Percentiles rank a stretch among this genome's conserved stretches.
Evolutionary conservation across 2,113 vertebrate genomes (phyloP).

Genomic region (Trematomus loennbergii): DNA sequence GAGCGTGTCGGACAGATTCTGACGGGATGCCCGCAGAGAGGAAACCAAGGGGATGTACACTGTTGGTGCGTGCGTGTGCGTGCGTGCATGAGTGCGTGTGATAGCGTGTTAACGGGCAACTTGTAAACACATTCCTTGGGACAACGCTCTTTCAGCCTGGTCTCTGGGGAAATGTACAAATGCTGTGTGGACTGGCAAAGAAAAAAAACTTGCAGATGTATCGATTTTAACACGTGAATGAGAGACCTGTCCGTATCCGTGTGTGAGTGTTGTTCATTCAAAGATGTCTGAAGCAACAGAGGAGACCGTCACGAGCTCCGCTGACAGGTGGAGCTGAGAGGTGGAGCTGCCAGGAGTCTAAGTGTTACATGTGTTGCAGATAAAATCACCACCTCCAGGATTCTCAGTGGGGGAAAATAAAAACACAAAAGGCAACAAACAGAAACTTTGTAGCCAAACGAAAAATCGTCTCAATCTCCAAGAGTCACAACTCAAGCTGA

Average conservation of each 20-base stretch:
- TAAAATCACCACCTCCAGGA: conserved; percentile 55
- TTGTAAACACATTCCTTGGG: conserved; percentile 99
- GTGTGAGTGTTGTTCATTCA: conserved; percentile 72
- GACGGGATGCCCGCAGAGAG: conserved; percentile 92
- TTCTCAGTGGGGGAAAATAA: conserved; percentile 66
- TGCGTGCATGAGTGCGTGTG: conserved; percentile 69
- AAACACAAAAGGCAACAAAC: conserved; percentile 82
- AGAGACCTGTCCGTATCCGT: conserved; percentile 68
- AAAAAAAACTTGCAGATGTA: conserved; percentile 81
- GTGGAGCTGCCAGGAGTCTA: conserved; percentile 87
- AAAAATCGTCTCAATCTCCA: conserved; percentile 96
- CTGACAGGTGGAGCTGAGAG: conserved; percentile 80
- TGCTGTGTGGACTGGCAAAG: conserved; percentile 92
- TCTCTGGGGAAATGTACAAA: conserved; percentile 91
- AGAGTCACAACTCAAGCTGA: conserved; percentile 99
- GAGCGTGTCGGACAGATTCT: conserved; percentile 90
- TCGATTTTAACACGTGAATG: conserved; percentile 65
- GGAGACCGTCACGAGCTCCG: conserved; percentile 86
- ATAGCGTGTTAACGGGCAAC: conserved; percentile 86
- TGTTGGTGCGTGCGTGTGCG: conserved; percentile 76
- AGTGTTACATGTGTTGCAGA: conserved; percentile 81
- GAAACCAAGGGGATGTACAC: conserved; percentile 89
- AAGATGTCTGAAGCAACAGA: conserved; percentile 75
- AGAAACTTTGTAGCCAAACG: conserved; percentile 84
- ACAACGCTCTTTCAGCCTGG: conserved; percentile 93